Percentiles rank a stretch among this genome's conserved stretches.
phyloP scores from a whole-genome alignment of 2,888 invertebrate genomes.

The Pilophorus perplexus region DNA sequence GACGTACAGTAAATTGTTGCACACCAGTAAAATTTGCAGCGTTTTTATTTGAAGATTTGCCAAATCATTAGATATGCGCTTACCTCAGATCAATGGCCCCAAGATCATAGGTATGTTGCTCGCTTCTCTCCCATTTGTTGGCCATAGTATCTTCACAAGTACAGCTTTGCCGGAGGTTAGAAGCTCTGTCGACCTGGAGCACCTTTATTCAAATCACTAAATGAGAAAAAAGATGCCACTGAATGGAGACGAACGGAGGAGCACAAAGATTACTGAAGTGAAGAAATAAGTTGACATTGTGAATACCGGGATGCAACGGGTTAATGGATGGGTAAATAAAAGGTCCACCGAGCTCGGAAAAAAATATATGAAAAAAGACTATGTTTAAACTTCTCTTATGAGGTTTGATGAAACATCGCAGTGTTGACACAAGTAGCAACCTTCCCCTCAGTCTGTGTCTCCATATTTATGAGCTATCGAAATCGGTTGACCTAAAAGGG shows the following conservation, averaged over 20 bases:
- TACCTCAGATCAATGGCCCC: too few species aligned
- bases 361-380: too few species aligned
- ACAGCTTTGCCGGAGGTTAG: too few species aligned
- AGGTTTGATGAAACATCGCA: conserved; percentile 34
- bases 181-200: too few species aligned
- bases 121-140: neutral
- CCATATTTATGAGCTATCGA: conserved; percentile 38
- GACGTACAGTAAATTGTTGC: too few species aligned
- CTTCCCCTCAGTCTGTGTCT: conserved; percentile 15
- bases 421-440: conserved; percentile 38
- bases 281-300: conserved; percentile 34
- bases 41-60: too few species aligned
- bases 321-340: conserved; percentile 34
- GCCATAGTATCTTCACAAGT: too few species aligned
- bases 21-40: too few species aligned
- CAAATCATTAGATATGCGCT: too few species aligned
- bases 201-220: neutral
- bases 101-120: neutral
- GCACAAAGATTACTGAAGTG: neutral
- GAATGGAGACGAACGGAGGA: neutral
- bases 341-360: conserved; percentile 9
- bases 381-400: conserved; percentile 28
- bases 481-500: conserved; percentile 37
- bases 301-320: conserved; percentile 32
- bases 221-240: neutral